phyloP scores from a whole-genome alignment of 1,140 invertebrate genomes.

The Brachystomella parvula region DNA sequence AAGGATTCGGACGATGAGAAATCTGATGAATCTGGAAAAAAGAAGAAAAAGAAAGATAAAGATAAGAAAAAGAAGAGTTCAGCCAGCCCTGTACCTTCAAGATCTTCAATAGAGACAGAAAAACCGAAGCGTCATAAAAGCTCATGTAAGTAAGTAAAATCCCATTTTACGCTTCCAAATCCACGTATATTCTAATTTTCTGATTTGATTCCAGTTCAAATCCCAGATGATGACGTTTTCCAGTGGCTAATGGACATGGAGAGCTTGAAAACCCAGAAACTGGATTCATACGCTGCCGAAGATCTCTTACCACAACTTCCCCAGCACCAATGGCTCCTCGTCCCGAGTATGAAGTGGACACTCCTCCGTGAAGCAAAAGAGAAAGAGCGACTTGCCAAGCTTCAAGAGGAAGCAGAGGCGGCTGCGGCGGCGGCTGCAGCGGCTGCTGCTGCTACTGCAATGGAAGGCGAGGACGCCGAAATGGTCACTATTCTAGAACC shows the following conservation, averaged over 20 bases:
- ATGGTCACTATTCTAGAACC: too few relatives aligned
- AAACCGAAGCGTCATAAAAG: neutral
- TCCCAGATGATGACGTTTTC: neutral
- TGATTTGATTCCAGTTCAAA: neutral
- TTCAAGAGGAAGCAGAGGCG: neutral
- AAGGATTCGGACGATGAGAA: neutral
- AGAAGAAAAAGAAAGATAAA: neutral
- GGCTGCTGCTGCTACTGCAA: neutral
- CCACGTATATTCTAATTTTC: neutral
- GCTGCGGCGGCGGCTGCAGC: neutral
- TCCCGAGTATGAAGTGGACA: neutral
- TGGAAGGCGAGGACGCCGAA: neutral
- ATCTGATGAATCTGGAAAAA: neutral
- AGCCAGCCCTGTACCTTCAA: too few relatives aligned
- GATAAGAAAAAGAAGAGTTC: neutral
- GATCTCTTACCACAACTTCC: neutral
- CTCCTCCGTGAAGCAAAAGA: neutral
- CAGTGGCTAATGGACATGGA: conserved; percentile 1
- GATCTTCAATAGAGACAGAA: too few relatives aligned
- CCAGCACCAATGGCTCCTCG: neutral
- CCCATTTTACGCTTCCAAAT: too few relatives aligned
- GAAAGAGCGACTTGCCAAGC: neutral
- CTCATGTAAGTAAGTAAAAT: too few relatives aligned
- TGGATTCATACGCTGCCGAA: neutral
- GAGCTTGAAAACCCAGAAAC: neutral